These are phyloP conservation scores for Amphilophus citrinellus DNA, from an alignment of 2,113 vertebrate species.

Conservation along the genomic window DNA sequence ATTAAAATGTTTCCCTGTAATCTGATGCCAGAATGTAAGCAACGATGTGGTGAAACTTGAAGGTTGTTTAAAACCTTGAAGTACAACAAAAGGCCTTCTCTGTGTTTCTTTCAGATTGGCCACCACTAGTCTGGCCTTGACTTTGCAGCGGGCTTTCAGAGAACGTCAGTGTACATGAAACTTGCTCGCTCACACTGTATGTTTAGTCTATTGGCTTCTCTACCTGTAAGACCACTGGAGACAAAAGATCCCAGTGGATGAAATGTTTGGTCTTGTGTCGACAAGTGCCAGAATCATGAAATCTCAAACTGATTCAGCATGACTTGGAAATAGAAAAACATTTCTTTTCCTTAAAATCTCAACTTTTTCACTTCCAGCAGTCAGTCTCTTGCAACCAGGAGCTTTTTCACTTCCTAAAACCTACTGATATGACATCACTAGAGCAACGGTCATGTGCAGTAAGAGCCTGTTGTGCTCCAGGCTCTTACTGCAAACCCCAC, in stretches of 20 bases:
- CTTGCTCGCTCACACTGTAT: slow-evolving; percentile 41
- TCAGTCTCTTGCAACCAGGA: slow-evolving; percentile 35
- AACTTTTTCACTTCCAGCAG: slow-evolving; percentile 33
- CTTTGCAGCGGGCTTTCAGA: slow-evolving; percentile 48
- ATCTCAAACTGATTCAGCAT: slow-evolving; percentile 65
- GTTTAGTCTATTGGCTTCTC: slow-evolving; percentile 45
- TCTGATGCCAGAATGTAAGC: slow-evolving; percentile 34
- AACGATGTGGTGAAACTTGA: slow-evolving; percentile 29
- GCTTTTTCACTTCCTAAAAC: slow-evolving; percentile 49
- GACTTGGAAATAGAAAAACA: slow-evolving; percentile 49
- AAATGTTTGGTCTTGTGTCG: slow-evolving; percentile 56
- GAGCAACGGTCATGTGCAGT: slow-evolving; percentile 61
- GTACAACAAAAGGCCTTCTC: slow-evolving; percentile 52
- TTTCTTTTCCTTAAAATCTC: slow-evolving; percentile 40
- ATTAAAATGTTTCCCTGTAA: not conserved
- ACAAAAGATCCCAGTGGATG: slow-evolving; percentile 43
- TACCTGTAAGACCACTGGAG: slow-evolving; percentile 35
- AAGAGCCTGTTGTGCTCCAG: slow-evolving; percentile 20
- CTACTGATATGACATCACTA: slow-evolving; percentile 64
- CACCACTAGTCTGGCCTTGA: slow-evolving; percentile 57
- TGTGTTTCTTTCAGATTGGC: slow-evolving; percentile 57
- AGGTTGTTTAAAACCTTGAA: slow-evolving; percentile 57
- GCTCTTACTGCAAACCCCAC: slow-evolving; percentile 8
- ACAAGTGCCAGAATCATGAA: slow-evolving; percentile 50
- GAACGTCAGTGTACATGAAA: slow-evolving; percentile 15